phyloP scores from a whole-genome alignment of 2,113 vertebrate genomes.

The Gallinago jamesoni region DNA sequence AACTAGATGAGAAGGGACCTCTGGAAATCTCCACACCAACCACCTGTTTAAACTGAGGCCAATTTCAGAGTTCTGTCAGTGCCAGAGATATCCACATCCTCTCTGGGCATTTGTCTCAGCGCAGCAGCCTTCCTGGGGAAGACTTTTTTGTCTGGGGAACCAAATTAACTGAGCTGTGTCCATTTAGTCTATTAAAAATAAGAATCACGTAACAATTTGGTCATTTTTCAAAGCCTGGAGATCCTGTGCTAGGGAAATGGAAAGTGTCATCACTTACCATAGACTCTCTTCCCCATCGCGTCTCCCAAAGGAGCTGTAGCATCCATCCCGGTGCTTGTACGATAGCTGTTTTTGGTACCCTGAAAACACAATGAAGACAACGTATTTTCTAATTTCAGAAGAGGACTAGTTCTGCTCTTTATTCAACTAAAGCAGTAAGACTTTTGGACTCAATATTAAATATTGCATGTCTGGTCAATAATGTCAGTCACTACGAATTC shows the following conservation, averaged over 20 bases:
- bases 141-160: not conserved
- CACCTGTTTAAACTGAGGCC: not conserved
- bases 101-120: not conserved
- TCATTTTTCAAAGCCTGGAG: not conserved
- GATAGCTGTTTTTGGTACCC: constrained; percentile 87
- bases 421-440: not conserved
- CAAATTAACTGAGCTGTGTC: not conserved
- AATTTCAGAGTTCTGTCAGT: not conserved
- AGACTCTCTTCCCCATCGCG: constrained; percentile 78
- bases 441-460: not conserved
- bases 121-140: not conserved
- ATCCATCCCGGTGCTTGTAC: constrained; percentile 86
- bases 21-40: not conserved
- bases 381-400: not conserved
- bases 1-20: not conserved
- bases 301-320: constrained; percentile 85
- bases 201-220: not conserved
- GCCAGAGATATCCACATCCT: not conserved
- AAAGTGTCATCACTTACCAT: constrained; percentile 75
- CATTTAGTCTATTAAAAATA: not conserved
- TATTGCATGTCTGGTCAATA: not conserved
- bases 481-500: not conserved
- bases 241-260: not conserved
- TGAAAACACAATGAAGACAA: constrained; percentile 34
- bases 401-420: not conserved